Evolutionary conservation across 2,888 invertebrate species (phyloP).

Genomic region (Acanthosepion pharaonis): DNA sequence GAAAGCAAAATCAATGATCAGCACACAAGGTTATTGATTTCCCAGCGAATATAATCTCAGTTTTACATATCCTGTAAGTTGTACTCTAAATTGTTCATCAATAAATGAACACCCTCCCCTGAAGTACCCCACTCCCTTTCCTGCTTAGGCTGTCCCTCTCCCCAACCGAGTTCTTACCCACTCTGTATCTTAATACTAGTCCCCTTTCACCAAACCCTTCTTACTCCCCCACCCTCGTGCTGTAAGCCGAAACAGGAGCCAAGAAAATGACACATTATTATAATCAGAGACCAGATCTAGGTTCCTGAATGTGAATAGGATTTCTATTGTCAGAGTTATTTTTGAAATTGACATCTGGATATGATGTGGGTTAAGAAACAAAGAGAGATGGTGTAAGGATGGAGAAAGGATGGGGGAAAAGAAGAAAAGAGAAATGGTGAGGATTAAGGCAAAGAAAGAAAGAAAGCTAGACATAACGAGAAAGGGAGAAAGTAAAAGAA

Average conservation of each 20-base stretch:
- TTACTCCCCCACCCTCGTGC: neutral
- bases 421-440: neutral
- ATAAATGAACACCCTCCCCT: constrained; percentile 18
- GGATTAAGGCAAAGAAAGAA: neutral
- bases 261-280: constrained; percentile 33
- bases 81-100: constrained; percentile 33
- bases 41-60: constrained; percentile 8
- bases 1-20: constrained; percentile 20
- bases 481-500: neutral
- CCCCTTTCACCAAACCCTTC: neutral
- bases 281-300: constrained; percentile 33
- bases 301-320: constrained; percentile 33
- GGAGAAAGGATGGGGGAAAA: neutral
- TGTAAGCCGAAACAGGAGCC: constrained; percentile 23
- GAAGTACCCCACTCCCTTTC: neutral
- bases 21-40: constrained; percentile 14
- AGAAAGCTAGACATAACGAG: neutral
- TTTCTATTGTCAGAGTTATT: constrained; percentile 33
- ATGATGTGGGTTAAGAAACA: constrained; percentile 9
- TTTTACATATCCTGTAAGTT: constrained; percentile 33
- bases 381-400: neutral
- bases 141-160: neutral
- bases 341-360: constrained; percentile 33
- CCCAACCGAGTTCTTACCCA: too few species aligned
- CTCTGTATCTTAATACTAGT: neutral